These are phyloP conservation scores for Sepioteuthis lessoniana DNA, from an alignment of 2,888 invertebrate species.

Conservation along the genomic window DNA sequence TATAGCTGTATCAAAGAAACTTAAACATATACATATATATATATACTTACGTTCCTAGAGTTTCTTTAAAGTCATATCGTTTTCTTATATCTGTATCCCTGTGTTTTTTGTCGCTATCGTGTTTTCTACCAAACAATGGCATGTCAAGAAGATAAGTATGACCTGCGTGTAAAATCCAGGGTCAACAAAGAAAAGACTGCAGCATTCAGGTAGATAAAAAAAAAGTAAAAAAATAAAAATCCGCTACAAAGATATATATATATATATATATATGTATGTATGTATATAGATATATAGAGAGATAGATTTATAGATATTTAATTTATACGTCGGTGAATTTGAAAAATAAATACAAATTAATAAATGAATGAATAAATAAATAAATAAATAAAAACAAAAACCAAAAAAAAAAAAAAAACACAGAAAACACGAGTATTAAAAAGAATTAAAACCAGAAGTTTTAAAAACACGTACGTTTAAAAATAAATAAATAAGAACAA, in stretches of 20 bases:
- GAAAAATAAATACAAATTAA: too few relatives aligned
- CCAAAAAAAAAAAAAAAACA: too few relatives aligned
- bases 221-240: background rate
- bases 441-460: too few relatives aligned
- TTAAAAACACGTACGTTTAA: too few relatives aligned
- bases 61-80: constrained; percentile 69
- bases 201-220: background rate
- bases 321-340: too few relatives aligned
- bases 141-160: constrained; percentile 53
- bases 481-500: too few relatives aligned
- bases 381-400: too few relatives aligned
- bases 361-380: too few relatives aligned
- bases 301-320: background rate
- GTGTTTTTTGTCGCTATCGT: constrained; percentile 65
- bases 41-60: constrained; percentile 69
- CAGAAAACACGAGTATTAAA: too few relatives aligned
- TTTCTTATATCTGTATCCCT: constrained; percentile 66
- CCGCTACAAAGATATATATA: background rate
- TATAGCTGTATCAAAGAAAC: too few relatives aligned
- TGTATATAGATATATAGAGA: background rate
- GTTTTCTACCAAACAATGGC: constrained; percentile 70
- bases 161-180: constrained; percentile 1
- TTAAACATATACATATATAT: background rate
- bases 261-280: background rate
- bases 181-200: background rate